phyloP scores from a whole-genome alignment of 1,140 invertebrate species.

The Drosophila punjabiensis region DNA sequence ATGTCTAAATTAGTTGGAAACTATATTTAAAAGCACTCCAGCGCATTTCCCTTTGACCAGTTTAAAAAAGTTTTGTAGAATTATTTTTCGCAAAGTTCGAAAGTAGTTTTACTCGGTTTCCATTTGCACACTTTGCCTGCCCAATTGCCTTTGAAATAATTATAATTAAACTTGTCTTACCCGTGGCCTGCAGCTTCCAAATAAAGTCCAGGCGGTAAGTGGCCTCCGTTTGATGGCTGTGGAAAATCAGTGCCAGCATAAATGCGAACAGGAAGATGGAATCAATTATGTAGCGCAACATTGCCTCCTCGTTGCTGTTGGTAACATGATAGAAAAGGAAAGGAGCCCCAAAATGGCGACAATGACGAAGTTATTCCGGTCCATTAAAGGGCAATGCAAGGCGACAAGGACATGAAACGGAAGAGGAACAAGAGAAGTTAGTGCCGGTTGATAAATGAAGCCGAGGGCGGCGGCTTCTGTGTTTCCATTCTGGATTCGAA shows the following conservation, averaged over 20 bases:
- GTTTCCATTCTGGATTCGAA: conserved; percentile 22
- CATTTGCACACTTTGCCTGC: conserved; percentile 23
- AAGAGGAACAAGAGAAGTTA: conserved; percentile 16
- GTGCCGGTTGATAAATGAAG: conserved; percentile 57
- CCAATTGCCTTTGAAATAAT: conserved; percentile 13
- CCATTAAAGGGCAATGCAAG: conserved; percentile 64
- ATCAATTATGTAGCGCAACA: conserved; percentile 85
- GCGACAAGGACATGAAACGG: conserved; percentile 5
- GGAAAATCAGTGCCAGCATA: conserved; percentile 91
- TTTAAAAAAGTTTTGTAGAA: conserved; percentile 23
- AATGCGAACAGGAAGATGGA: conserved; percentile 87
- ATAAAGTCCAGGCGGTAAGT: conserved; percentile 95
- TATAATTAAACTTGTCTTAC: conserved; percentile 85
- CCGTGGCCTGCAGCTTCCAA: conserved; percentile 96
- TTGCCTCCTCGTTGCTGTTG: conserved; percentile 77
- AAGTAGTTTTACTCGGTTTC: conserved; percentile 8
- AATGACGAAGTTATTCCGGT: conserved; percentile 74
- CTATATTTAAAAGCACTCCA: conserved; percentile 1
- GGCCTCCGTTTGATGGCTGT: conserved; percentile 95
- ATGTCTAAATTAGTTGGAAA: conserved; percentile 13
- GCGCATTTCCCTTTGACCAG: conserved; percentile 9
- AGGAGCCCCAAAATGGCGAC: conserved; percentile 28
- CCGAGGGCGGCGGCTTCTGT: conserved; percentile 18
- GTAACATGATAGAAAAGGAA: not conserved
- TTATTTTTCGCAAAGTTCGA: conserved; percentile 15